Evolutionary conservation across 2,888 invertebrate genomes (phyloP).

Genomic region (Phlogophora meticulosa): DNA sequence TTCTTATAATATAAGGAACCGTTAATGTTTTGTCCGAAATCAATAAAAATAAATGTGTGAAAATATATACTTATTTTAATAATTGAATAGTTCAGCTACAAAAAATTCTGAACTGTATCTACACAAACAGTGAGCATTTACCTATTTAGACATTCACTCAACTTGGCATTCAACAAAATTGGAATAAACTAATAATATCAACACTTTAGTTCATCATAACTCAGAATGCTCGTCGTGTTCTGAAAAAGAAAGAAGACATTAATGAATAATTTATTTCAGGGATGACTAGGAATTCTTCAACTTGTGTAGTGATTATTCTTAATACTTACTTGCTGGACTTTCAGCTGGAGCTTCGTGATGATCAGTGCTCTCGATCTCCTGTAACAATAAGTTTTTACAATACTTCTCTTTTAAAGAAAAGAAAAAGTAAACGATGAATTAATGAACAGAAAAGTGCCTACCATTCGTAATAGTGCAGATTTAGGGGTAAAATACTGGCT

Average conservation of each 20-base stretch:
- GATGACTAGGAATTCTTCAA: neutral
- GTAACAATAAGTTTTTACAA: conserved; percentile 44
- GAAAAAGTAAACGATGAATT: too few species aligned
- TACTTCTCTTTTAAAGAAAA: neutral
- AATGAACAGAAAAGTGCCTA: too few species aligned
- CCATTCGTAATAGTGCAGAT: too few species aligned
- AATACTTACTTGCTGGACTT: conserved; percentile 71
- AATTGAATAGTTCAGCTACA: conserved; percentile 29
- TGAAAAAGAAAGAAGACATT: conserved; percentile 71
- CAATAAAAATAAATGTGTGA: conserved; percentile 24
- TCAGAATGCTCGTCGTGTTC: conserved; percentile 81
- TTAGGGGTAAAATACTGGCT: too few species aligned
- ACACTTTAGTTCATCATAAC: conserved; percentile 84
- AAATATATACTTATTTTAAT: conserved; percentile 26
- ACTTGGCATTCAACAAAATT: conserved; percentile 57
- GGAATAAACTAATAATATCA: conserved; percentile 67
- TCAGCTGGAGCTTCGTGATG: conserved; percentile 70
- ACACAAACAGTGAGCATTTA: conserved; percentile 46
- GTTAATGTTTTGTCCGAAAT: neutral
- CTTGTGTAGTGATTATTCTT: neutral
- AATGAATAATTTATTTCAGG: neutral
- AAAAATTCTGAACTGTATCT: conserved; percentile 21
- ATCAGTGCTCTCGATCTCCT: conserved; percentile 80
- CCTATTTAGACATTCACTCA: conserved; percentile 60
- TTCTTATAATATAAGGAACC: neutral